These are phyloP conservation scores for Halcyon senegalensis DNA, from an alignment of 2,113 vertebrate genomes.

Conservation along the genomic window DNA sequence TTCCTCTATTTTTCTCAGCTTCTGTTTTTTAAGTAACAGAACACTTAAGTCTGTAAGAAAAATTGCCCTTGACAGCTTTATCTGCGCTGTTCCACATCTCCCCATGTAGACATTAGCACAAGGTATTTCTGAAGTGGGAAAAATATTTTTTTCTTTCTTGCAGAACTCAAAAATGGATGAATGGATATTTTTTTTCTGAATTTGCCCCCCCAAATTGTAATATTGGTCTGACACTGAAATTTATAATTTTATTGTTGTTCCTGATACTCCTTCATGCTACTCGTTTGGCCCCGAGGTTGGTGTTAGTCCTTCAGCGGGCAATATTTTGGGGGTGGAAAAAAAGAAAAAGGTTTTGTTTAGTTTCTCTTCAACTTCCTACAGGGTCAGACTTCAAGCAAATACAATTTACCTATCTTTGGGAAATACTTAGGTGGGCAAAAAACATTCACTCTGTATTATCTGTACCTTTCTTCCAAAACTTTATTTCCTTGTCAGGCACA, in stretches of 20 bases:
- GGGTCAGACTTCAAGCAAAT: not conserved
- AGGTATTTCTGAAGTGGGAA: slow-evolving; percentile 7
- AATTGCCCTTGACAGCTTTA: slow-evolving; percentile 66
- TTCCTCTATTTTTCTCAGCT: slow-evolving; percentile 29
- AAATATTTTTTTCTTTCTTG: slow-evolving; percentile 1
- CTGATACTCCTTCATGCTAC: not conserved
- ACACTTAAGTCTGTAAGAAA: slow-evolving; percentile 55
- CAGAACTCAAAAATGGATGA: not conserved
- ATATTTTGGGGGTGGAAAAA: not conserved
- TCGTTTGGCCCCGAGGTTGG: accelerated
- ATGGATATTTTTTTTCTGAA: not conserved
- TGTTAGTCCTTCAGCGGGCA: not conserved
- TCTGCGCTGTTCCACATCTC: not conserved
- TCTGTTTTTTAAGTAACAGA: not conserved
- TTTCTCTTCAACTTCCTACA: not conserved
- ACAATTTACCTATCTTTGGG: not conserved
- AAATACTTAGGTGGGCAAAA: not conserved
- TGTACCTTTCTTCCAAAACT: not conserved
- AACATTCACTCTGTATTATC: not conserved
- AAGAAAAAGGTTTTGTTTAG: not conserved
- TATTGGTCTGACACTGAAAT: not conserved
- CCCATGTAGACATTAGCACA: slow-evolving; percentile 2
- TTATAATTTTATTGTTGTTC: not conserved
- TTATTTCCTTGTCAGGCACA: not conserved
- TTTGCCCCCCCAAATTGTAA: not conserved